Evolutionary conservation across 2,113 vertebrate species (phyloP).

Genomic region (Cynoglossus semilaevis): DNA sequence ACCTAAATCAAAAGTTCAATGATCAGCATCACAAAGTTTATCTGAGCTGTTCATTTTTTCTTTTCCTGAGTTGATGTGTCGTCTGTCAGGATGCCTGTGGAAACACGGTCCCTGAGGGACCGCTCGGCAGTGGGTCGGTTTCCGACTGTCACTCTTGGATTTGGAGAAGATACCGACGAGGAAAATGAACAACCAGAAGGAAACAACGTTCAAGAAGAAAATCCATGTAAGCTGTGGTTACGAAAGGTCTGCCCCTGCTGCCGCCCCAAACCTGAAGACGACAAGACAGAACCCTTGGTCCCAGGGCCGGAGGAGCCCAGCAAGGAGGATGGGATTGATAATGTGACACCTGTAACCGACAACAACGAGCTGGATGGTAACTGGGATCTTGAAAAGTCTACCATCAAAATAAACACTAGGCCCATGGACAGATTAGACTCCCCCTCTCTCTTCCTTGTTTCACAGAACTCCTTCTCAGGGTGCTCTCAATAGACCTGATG

Average conservation of each 20-base stretch:
- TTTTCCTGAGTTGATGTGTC: no score
- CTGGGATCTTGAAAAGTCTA: not conserved
- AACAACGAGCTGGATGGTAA: conserved; percentile 49
- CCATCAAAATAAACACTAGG: not conserved
- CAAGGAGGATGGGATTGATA: not conserved
- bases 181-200: conserved; percentile 30
- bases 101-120: conserved; percentile 34
- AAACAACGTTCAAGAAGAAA: conserved; percentile 2
- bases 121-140: conserved; percentile 66
- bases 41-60: no score
- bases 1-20: no score
- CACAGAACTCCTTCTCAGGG: conserved; percentile 73
- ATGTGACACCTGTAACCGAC: conserved; percentile 27
- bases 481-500: conserved; percentile 78
- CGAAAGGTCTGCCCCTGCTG: conserved; percentile 56
- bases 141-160: conserved; percentile 48
- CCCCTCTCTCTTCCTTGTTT: conserved; percentile 9
- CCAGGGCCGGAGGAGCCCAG: not conserved
- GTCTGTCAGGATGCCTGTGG: conserved; percentile 60
- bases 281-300: conserved; percentile 26
- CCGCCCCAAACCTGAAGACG: conserved; percentile 6
- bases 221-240: conserved; percentile 52
- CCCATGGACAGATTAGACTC: not conserved
- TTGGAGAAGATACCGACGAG: conserved; percentile 20
- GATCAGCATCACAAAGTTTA: no score